These are phyloP conservation scores for Podilymbus podiceps DNA, from an alignment of 2,113 vertebrate genomes.

Conservation along the genomic window DNA sequence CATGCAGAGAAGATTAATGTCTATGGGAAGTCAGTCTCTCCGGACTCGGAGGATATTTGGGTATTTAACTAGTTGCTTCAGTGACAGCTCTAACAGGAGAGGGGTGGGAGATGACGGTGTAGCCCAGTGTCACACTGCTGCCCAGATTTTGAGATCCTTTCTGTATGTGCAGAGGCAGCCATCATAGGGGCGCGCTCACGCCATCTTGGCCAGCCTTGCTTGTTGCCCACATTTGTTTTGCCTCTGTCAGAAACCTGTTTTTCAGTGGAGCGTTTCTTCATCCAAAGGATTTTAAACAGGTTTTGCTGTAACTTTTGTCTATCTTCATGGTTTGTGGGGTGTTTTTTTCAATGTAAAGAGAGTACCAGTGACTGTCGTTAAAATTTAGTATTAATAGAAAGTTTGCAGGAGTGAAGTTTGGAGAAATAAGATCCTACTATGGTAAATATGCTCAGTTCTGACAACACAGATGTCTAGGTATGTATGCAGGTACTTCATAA, in stretches of 20 bases:
- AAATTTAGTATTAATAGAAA: neutral
- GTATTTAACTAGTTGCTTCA: no score
- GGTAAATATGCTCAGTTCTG: neutral
- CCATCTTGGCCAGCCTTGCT: neutral
- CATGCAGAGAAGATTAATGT: neutral
- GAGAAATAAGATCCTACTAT: neutral
- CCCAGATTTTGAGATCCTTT: neutral
- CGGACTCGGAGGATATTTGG: neutral
- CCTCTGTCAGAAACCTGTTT: neutral
- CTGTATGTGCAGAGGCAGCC: neutral
- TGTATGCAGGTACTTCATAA: neutral
- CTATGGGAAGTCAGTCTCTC: neutral
- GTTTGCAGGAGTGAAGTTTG: neutral
- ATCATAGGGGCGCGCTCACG: fast-evolving
- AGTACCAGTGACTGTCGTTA: neutral
- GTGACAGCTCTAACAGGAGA: neutral
- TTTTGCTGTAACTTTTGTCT: neutral
- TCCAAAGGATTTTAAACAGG: neutral
- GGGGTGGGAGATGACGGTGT: neutral
- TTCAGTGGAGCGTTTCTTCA: neutral
- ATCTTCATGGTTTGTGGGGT: neutral
- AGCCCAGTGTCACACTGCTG: fast-evolving
- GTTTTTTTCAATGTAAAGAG: neutral
- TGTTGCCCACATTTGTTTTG: neutral
- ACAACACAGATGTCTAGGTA: neutral